Evolutionary conservation across 1,140 invertebrate genomes (phyloP), one percentile per base, ranked within the genome.

Genomic region (Odontomachus brunneus): DNA sequence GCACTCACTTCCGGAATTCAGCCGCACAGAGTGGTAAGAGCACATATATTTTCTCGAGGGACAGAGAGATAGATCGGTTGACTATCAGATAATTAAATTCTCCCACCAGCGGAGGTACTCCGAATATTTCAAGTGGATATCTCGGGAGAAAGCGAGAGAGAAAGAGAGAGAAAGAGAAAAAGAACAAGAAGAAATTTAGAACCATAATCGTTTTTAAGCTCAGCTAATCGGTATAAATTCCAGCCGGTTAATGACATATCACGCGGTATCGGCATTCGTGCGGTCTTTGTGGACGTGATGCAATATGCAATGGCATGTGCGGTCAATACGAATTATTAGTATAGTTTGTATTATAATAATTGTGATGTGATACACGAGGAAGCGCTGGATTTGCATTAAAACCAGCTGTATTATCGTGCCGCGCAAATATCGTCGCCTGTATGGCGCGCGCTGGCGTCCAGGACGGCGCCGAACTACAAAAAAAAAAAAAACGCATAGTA

Each of bases 51-150:
- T 89, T 49, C 84, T 84, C 78, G 66, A 44, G 29, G 63, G 82
- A 62, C 76, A 55, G 73, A 69, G 65, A 82, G 85, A 89, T 90
- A 90, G 72, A 89, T 91, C 89, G 84, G 89, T 80, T 84, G 83
- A 73, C 88, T 87, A 91, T 91, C 89, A 88, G 89, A 90, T 90
- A 91, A 91, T 91, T 91, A 90, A 91, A 91, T 91, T 87, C 84
- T 76, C 85, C 82, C 81, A 84, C 83, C 65, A 71, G 49, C 19
- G 83, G 84, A 76, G 84, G 62, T 81, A 81, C 82, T 76, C 82
- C 88, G 87, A 88, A 90, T 91, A 89, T 91, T 91, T 91, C 87
- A 89, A 65, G 60, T 38, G 65, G 33, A 57, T 74, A 60, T 62
- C 38, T 72, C 78, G 29, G 66, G 38, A 4, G 9, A 44, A 11